These are phyloP conservation scores for Arvicanthis niloticus DNA, from an alignment of 2,113 vertebrate species.

Conservation along the genomic window DNA sequence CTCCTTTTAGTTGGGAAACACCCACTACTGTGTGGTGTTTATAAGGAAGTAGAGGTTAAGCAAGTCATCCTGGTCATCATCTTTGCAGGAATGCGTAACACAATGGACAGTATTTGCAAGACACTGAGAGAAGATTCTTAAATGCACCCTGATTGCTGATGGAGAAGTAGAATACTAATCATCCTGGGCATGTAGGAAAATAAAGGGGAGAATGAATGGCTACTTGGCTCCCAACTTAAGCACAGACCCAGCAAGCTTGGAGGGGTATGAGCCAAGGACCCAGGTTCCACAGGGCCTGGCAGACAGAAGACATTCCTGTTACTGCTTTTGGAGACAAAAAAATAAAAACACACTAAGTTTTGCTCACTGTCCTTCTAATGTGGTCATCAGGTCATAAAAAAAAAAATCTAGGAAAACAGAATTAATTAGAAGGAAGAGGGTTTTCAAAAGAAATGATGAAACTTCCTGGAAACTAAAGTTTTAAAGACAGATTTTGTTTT, in stretches of 20 bases:
- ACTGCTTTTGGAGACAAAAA: background rate
- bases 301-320: background rate
- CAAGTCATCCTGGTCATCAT: conserved; percentile 94
- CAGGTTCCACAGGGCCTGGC: conserved; percentile 89
- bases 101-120: conserved; percentile 94
- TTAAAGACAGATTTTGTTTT: background rate
- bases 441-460: background rate
- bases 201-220: background rate
- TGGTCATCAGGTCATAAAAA: background rate
- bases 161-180: background rate
- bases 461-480: background rate
- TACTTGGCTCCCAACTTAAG: background rate
- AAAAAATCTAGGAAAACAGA: background rate
- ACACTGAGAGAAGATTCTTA: conserved; percentile 86
- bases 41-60: conserved; percentile 93
- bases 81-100: conserved; percentile 94
- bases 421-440: background rate
- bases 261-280: conserved; percentile 94
- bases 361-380: background rate
- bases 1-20: conserved; percentile 90
- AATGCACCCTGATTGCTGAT: background rate
- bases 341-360: background rate
- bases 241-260: conserved; percentile 95
- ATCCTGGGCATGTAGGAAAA: background rate
- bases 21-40: conserved; percentile 86